Evolutionary conservation across 2,888 invertebrate species (phyloP), one percentile per base, ranked within the genome.

Genomic region (Chaetogeoica ovagalla): DNA sequence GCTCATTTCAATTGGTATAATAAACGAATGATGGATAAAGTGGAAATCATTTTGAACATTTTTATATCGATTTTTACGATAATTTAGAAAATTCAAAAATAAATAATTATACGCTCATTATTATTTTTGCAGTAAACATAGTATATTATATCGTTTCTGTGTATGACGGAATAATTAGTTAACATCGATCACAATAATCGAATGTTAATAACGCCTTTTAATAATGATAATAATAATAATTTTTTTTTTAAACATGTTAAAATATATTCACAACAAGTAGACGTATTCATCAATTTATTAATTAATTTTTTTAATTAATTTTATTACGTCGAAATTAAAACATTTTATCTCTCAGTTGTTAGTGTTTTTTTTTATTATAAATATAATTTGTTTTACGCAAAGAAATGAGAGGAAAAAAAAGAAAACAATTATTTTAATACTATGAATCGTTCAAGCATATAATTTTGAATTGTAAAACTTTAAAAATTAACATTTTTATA

Each of bases 391-490:
- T 30, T 73, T 73, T 73, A 15, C 11, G 37, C 63, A 5, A 48
- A 72, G 72, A 62, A 48, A 30, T 60, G 43, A n/a, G n/a, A n/a
- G 39, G 30, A 57, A 57, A n/a, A 43, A 37, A 60, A 39, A 37
- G 1, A 60, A 72, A 73, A 65, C 55, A 57, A 66, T 66, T 59
- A 75, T 57, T n/a, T 66, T 57, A 57, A 57, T 66, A 43, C 23
- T 75, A 75, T 43, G 68, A 60, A 76, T 60, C 69, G 43, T 76
- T 76, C 60, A 52, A 55, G 68, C 69, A 69, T n/a, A 69, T 76
- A 76, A 76, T 69, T 76, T 69, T 76, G 60, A 48, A 69, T 52
- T 52, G 48, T 52, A 37, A 69, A 76, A 76, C 60, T 76, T 76
- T 52, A 76, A 60, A 60, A 60, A 69, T 59, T 69, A 69, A 69